Conservation (phyloP, 2,113 vertebrate species). For the Grammomys surdaster region DNA sequence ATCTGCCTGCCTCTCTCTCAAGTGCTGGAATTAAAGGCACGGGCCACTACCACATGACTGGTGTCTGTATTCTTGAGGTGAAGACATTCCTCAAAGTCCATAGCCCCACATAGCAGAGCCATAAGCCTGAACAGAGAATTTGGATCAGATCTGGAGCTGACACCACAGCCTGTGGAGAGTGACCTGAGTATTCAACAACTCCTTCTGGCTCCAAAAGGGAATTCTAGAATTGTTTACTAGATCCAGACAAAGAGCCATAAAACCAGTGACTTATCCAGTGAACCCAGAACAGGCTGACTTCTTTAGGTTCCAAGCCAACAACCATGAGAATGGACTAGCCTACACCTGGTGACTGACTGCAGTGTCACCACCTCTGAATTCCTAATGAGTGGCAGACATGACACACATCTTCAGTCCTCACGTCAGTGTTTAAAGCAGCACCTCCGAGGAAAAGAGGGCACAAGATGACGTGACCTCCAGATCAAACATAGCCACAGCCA, state of each 20-base stretch:
- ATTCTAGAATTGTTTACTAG: neutral
- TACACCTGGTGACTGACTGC: neutral
- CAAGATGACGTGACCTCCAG: neutral
- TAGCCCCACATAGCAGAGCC: neutral
- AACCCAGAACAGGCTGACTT: neutral
- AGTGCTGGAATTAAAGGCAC: neutral
- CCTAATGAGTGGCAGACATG: neutral
- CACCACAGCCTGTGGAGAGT: neutral
- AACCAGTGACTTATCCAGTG: neutral
- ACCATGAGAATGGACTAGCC: neutral
- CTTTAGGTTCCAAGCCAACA: neutral
- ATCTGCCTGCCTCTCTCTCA: neutral
- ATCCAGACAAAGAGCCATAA: neutral
- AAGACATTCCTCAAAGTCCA: constrained; percentile 1
- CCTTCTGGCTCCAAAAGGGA: constrained; percentile 32
- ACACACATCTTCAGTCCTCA: neutral
- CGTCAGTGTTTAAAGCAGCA: neutral
- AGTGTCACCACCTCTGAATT: neutral
- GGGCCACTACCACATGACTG: neutral
- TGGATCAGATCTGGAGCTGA: neutral
- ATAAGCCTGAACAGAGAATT: neutral
- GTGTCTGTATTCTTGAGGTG: neutral
- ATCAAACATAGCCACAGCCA: neutral
- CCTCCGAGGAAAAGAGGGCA: neutral
- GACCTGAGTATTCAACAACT: neutral